A percentile compares a stretch with the other conserved stretches of the same genome.
Evolutionary conservation across 2,888 invertebrate genomes (phyloP).

Genomic region (Gerris lacustris): DNA sequence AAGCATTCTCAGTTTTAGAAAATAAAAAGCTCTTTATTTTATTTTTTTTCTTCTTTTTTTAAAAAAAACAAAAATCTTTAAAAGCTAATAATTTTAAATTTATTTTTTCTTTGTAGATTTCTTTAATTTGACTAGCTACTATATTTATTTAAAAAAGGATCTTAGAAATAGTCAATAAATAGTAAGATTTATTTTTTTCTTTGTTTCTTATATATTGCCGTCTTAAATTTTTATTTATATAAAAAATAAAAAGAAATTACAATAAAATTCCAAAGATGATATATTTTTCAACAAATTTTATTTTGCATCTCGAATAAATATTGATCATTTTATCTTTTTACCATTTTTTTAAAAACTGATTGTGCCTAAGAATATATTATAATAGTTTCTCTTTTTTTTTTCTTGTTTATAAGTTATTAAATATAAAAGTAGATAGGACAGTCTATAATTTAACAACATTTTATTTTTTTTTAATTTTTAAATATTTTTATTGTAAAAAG

Average conservation of each 20-base stretch:
- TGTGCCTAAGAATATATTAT: background rate
- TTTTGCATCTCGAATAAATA: no score
- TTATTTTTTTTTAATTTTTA: background rate
- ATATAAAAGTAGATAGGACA: background rate
- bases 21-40: background rate
- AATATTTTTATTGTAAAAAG: background rate
- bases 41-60: background rate
- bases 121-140: slow-evolving; percentile 3
- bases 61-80: background rate
- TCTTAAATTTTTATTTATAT: background rate
- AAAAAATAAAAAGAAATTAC: background rate
- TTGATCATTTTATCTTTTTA: no score
- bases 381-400: no score
- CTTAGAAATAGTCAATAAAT: slow-evolving; percentile 3
- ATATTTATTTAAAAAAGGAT: slow-evolving; percentile 1
- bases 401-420: no score
- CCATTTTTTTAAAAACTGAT: background rate
- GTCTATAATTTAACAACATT: background rate
- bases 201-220: background rate
- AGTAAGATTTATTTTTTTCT: background rate
- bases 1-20: background rate
- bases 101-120: background rate
- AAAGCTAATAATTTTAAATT: background rate
- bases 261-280: no score
- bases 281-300: no score